Evolutionary conservation across 2,888 invertebrate genomes (phyloP), one percentile per base, ranked within the genome.

Genomic region (Eupithecia tripunctaria): DNA sequence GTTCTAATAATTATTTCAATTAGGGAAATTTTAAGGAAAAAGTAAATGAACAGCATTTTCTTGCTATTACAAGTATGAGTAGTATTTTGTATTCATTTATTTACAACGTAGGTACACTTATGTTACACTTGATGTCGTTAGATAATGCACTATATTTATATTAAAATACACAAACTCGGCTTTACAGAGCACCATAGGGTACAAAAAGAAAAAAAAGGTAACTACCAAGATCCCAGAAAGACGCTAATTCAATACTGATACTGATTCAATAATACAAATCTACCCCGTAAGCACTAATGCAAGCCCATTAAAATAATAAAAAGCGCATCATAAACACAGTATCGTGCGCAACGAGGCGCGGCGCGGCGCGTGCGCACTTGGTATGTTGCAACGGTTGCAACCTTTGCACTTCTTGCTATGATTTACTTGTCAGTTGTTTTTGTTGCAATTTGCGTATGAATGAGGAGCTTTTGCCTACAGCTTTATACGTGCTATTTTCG

Each of bases 401-500:
- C 74, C 74, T 74, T 71, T 74, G 71, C 71, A 74, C 74, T 73
- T 70, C 67, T 70, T 70, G 70, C 41, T n/a, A 12, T 21, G 64
- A 64, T 38, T 64, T 38, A 70, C 56, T 56, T 56, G 32, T 32
- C 12, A n/a, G 65, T 10, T 18, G 70, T 69, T 70, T 67, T 67
- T 64, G 27, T 18, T 67, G 43, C 70, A 64, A 73, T 70, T 70
- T 56, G 67, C 56, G 32, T 56, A 56, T 25, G 4, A 51, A 51
- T 51, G 18, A 43, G n/a, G 3, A 56, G 56, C 56, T 56, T 56
- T 56, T 56, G 25, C 56, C 4, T 8, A 5, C 4, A 56, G 56
- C n/a, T 56, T 56, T 2, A 12, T 14, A 21, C 47, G 21, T 56
- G 10, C 2, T 56, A 21, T 21, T 51, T 47, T 8, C 47, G n/a